Base-by-base conservation (phyloP, 1,140 invertebrate species). In the Hormaphis cornu region DNA sequence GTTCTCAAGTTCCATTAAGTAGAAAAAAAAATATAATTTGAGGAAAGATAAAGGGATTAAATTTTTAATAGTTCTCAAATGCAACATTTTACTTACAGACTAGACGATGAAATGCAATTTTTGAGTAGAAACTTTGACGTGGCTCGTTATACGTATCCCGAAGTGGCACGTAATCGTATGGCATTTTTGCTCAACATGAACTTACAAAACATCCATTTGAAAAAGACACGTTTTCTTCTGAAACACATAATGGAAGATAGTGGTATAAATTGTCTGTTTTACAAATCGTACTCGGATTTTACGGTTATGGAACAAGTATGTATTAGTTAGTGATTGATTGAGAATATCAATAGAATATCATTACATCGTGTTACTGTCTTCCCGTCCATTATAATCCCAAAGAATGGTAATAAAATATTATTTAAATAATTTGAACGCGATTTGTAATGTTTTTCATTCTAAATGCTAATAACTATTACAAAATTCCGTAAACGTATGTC, bases 241-340 rank as follows among this genome's bases (percentile, higher is more conserved):
- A 66, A 33, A 5, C 16, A 14, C 33, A 9, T 66, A 48, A 66
- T 66, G 61, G 44, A 66, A 33, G 12, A 30, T n/a, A n/a, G 18
- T n/a, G 24, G 50, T 5, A 1, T 66, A 4, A 66, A 66, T 48
- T 48, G 61, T 66, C 35, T 66, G 14, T 66, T 48, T 24, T 66
- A 66, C 18, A 66, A 50, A 26, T 7, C 24, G 9, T 66, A 66
- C 33, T 16, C 28, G 3, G 18, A 46, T 14, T 16, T 12, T 0
- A 48, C 6, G 0, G 3, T 48, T 8, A 66, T 66, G 44, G 44
- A 50, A 46, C 10, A 48, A 30, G 61, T 66, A 66, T 40, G 20
- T n/a, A n/a, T n/a, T n/a, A n/a, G n/a, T n/a, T n/a, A n/a, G n/a
- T n/a, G n/a, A n/a, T n/a, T n/a, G n/a, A n/a, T n/a, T n/a, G n/a